Conservation (phyloP, 2,113 vertebrate genomes). For the Platysteira castanea region DNA sequence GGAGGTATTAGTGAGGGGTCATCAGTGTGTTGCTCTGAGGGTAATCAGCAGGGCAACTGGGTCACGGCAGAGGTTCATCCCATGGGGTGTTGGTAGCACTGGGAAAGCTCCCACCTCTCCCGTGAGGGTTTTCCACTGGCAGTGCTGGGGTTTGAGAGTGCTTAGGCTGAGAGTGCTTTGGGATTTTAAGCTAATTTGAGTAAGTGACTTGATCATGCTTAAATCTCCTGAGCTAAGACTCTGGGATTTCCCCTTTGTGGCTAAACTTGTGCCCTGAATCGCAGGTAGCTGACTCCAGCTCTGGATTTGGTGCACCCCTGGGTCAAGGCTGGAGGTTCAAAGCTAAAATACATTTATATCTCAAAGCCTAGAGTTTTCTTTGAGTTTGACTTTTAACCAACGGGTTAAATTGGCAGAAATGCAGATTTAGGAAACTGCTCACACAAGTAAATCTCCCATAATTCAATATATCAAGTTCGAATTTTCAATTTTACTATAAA, state of each 20-base stretch:
- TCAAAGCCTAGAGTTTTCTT: neutral
- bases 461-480: neutral
- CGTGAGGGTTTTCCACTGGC: neutral
- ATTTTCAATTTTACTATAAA: neutral
- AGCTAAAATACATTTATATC: neutral
- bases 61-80: neutral
- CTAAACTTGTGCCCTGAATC: neutral
- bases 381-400: neutral
- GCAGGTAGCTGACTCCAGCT: neutral
- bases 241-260: neutral
- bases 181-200: neutral
- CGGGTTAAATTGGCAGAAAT: neutral
- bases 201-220: neutral
- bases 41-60: neutral
- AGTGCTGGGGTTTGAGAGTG: neutral
- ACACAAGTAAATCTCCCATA: neutral
- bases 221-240: neutral
- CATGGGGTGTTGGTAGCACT: fast-evolving
- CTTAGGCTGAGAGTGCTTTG: neutral
- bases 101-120: neutral
- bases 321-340: neutral
- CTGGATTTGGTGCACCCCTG: neutral
- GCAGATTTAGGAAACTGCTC: neutral
- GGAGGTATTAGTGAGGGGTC: neutral
- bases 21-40: neutral